phyloP scores from a whole-genome alignment of 2,888 invertebrate species.

The Scaptomyza parva region DNA sequence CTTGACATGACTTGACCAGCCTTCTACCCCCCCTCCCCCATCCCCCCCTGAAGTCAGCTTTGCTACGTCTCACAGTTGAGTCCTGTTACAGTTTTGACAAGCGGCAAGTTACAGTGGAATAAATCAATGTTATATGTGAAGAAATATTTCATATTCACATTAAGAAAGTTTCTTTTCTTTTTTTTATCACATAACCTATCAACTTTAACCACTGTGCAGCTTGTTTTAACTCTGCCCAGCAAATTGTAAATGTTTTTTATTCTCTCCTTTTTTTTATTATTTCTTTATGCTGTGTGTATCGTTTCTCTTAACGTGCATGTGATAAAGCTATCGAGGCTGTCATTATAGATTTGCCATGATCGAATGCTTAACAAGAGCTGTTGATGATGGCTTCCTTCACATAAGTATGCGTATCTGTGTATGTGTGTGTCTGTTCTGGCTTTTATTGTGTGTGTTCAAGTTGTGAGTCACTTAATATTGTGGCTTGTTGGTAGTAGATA shows the following conservation, averaged over 20 bases:
- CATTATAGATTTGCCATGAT: conserved; percentile 76
- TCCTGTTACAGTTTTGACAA: conserved; percentile 44
- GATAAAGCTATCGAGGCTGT: conserved; percentile 69
- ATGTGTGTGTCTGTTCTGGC: conserved; percentile 1
- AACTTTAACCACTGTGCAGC: conserved; percentile 7
- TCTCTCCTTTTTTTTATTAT: conserved; percentile 18
- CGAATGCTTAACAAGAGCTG: conserved; percentile 64
- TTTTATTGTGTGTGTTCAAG: conserved; percentile 44
- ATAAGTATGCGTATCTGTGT: conserved; percentile 6
- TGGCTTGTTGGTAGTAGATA: conserved; percentile 49
- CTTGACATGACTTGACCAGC: conserved; percentile 63
- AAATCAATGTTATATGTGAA: background rate
- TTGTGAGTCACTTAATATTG: conserved; percentile 70
- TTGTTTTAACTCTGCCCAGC: background rate
- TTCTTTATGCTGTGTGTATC: conserved; percentile 16
- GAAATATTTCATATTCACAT: no score
- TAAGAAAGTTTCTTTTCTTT: no score
- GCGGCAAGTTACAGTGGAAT: conserved; percentile 17
- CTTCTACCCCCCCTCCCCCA: conserved; percentile 11
- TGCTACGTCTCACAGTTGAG: conserved; percentile 10
- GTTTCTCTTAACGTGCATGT: conserved; percentile 29
- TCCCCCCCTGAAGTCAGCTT: conserved; percentile 8
- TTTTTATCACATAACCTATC: no score
- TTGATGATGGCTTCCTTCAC: conserved; percentile 55
- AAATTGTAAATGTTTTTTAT: background rate